These are phyloP conservation scores for Perdita meconis DNA, from an alignment of 2,888 invertebrate species.

Conservation along the genomic window DNA sequence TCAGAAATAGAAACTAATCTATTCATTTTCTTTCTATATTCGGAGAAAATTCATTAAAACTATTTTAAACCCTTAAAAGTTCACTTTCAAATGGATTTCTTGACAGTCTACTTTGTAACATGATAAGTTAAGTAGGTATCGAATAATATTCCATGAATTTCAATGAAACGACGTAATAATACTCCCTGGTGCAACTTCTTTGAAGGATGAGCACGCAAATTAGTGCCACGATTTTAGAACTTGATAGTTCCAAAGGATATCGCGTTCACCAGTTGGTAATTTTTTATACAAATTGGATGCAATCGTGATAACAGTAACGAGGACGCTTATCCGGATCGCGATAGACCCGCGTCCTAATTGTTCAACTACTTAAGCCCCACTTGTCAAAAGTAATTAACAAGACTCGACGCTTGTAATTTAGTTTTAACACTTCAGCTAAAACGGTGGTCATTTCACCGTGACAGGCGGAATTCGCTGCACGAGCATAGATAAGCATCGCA, in stretches of 20 bases:
- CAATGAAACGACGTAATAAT: background rate
- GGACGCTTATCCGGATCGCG: conserved; percentile 20
- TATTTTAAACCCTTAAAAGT: background rate
- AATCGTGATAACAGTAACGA: conserved; percentile 15
- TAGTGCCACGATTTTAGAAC: conserved; percentile 27
- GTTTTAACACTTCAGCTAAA: conserved; percentile 30
- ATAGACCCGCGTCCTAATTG: conserved; percentile 41
- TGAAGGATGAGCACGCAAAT: conserved; percentile 11
- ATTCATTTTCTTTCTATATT: background rate
- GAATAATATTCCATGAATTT: background rate
- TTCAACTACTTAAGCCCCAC: conserved; percentile 33
- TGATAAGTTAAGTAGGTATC: too few species aligned
- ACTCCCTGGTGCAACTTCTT: background rate
- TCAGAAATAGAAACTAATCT: background rate
- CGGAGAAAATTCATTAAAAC: background rate
- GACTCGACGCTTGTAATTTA: conserved; percentile 17
- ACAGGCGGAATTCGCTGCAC: conserved; percentile 28
- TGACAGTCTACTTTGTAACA: background rate
- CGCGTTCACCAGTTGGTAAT: conserved; percentile 33
- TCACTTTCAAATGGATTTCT: background rate
- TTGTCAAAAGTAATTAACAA: conserved; percentile 27
- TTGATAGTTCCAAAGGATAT: conserved; percentile 26
- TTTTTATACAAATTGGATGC: background rate
- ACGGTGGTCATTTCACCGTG: conserved; percentile 28
- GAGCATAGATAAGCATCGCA: conserved; percentile 8